Percentiles rank a stretch among this genome's conserved stretches.
phyloP scores from a whole-genome alignment of 2,797 vertebrate species.

The Myripristis jacobus region DNA sequence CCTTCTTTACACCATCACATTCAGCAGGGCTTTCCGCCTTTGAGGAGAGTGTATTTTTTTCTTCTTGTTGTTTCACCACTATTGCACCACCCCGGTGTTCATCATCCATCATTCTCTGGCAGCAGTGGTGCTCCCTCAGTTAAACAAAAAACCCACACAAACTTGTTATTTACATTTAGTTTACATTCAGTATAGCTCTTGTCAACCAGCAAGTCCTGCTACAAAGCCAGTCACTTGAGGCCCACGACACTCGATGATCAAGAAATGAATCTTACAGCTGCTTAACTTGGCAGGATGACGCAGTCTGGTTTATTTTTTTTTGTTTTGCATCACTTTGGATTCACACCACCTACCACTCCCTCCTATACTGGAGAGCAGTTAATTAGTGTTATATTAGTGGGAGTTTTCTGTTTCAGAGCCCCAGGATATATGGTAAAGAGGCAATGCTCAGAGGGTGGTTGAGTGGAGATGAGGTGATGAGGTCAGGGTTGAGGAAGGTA shows the following conservation, averaged over 20 bases:
- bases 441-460: constrained; percentile 13
- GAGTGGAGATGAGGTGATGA: constrained; percentile 7
- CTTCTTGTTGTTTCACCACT: not conserved
- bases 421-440: constrained; percentile 16
- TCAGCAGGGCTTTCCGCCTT: too few species aligned
- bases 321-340: too few species aligned
- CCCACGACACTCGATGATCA: constrained; percentile 24
- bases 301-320: constrained; percentile 39
- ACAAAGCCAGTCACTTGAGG: constrained; percentile 8
- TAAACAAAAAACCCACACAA: constrained; percentile 10
- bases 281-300: constrained; percentile 37
- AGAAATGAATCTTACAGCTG: constrained; percentile 44
- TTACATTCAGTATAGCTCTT: not conserved
- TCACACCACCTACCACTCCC: constrained; percentile 1
- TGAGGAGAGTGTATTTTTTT: too few species aligned
- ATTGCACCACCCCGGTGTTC: constrained; percentile 11
- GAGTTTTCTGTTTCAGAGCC: constrained; percentile 31
- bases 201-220: constrained; percentile 7
- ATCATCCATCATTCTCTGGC: constrained; percentile 5
- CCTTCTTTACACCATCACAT: not conserved
- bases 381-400: constrained; percentile 35
- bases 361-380: constrained; percentile 44
- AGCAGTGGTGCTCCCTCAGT: constrained; percentile 9
- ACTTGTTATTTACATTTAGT: constrained; percentile 12
- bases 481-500: constrained; percentile 30